phyloP scores from a whole-genome alignment of 2,888 invertebrate genomes.

The Orchestes rusci region DNA sequence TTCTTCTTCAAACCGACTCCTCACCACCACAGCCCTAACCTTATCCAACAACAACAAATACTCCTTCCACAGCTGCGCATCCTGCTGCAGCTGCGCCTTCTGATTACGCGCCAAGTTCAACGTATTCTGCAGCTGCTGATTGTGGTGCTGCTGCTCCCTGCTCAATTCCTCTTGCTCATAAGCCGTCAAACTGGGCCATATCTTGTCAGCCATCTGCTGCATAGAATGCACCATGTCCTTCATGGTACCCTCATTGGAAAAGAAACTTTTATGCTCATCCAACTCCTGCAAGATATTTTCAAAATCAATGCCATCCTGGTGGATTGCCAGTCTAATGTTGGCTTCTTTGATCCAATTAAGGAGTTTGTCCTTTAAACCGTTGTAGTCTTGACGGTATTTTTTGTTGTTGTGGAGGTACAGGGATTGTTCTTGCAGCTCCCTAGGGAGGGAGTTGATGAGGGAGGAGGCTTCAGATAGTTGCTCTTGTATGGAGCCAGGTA shows the following conservation, averaged over 20 bases:
- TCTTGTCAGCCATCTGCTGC: conserved; percentile 77
- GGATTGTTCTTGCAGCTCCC: conserved; percentile 72
- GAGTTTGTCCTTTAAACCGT: conserved; percentile 67
- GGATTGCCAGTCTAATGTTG: conserved; percentile 65
- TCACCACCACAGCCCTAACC: conserved; percentile 65
- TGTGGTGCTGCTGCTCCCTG: conserved; percentile 72
- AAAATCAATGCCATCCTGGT: conserved; percentile 82
- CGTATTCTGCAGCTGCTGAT: conserved; percentile 73
- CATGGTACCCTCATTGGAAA: conserved; percentile 69
- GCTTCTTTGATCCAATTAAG: conserved; percentile 81
- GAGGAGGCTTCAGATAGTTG: conserved; percentile 81
- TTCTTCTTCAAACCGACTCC: conserved; percentile 71
- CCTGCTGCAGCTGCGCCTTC: conserved; percentile 72
- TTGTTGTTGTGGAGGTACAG: conserved; percentile 75
- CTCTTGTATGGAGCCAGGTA: conserved; percentile 74
- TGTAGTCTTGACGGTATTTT: conserved; percentile 68
- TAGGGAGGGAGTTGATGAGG: conserved; percentile 67
- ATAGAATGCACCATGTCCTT: conserved; percentile 75
- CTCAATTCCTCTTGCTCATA: conserved; percentile 76
- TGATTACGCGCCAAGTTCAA: conserved; percentile 76
- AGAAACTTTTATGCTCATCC: conserved; percentile 82
- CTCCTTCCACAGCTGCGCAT: conserved; percentile 77
- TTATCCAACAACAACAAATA: conserved; percentile 73
- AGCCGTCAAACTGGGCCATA: conserved; percentile 76
- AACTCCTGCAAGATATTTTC: conserved; percentile 75